phyloP scores from a whole-genome alignment of 2,797 vertebrate species.

The Podarcis siculus region DNA sequence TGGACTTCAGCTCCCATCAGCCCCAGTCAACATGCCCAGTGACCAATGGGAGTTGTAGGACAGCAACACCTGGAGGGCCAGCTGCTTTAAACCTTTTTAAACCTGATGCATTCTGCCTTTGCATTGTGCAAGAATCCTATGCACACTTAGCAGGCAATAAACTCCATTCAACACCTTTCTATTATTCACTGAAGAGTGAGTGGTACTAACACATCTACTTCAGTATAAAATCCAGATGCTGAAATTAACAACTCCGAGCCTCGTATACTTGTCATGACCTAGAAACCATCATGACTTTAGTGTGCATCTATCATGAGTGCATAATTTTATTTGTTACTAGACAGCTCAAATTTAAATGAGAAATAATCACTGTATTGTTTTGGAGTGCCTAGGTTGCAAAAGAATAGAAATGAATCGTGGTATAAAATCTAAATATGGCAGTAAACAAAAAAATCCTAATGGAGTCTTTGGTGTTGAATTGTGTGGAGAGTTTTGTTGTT shows the following conservation, averaged over 20 bases:
- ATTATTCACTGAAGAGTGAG: not conserved
- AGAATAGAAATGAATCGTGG: conserved; percentile 11
- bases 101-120: no score
- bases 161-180: not conserved
- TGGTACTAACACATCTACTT: not conserved
- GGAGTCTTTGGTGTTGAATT: conserved; percentile 8
- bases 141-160: no score
- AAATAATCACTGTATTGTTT: conserved; percentile 27
- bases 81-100: no score
- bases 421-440: not conserved
- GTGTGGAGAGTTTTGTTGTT: not conserved
- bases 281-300: not conserved
- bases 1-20: no score
- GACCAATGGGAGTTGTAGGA: no score
- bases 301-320: not conserved
- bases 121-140: no score
- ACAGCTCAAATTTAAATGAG: conserved; percentile 13
- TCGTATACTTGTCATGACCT: not conserved
- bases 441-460: not conserved
- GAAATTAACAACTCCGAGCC: not conserved
- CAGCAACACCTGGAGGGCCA: no score
- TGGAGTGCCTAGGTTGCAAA: not conserved
- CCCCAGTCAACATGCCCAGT: no score
- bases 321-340: conserved; percentile 3
- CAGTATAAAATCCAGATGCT: not conserved